phyloP scores from a whole-genome alignment of 2,113 vertebrate genomes.

The Ailuropoda melanoleuca region DNA sequence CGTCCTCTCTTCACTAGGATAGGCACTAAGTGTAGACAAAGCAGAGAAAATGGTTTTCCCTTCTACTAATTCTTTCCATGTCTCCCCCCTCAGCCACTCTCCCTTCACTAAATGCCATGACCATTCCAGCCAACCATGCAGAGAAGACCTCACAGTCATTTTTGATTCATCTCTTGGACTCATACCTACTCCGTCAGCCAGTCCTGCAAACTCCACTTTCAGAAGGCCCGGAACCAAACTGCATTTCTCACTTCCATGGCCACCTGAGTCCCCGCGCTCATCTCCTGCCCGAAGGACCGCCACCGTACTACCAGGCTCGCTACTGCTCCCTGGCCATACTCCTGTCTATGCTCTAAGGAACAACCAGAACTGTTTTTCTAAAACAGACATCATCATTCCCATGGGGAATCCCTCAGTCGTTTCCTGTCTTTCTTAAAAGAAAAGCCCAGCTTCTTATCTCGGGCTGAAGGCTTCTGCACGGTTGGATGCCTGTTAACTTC shows the following conservation, averaged over 20 bases:
- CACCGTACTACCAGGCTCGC: rapidly evolving
- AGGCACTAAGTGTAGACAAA: background rate
- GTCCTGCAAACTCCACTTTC: background rate
- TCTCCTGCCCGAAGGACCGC: background rate
- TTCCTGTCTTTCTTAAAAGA: background rate
- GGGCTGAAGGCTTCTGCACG: too few relatives aligned
- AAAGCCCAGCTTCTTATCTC: background rate
- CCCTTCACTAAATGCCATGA: background rate
- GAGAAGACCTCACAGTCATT: background rate
- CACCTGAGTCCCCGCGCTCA: rapidly evolving
- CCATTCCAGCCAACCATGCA: background rate
- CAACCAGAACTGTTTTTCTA: background rate
- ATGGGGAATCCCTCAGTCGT: background rate
- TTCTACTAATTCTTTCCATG: background rate
- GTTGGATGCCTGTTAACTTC: background rate
- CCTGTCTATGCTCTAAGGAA: background rate
- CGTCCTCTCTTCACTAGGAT: background rate
- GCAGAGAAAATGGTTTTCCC: background rate
- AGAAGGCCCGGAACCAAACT: background rate
- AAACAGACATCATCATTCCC: background rate
- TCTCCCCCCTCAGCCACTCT: background rate
- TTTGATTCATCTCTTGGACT: background rate
- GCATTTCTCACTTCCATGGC: too few relatives aligned
- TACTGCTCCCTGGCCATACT: rapidly evolving
- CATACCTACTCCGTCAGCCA: background rate